A percentile compares a stretch with the other conserved stretches of the same genome.
These are phyloP conservation scores for Colossoma macropomum DNA, from an alignment of 2,113 vertebrate genomes.

Conservation along the genomic window DNA sequence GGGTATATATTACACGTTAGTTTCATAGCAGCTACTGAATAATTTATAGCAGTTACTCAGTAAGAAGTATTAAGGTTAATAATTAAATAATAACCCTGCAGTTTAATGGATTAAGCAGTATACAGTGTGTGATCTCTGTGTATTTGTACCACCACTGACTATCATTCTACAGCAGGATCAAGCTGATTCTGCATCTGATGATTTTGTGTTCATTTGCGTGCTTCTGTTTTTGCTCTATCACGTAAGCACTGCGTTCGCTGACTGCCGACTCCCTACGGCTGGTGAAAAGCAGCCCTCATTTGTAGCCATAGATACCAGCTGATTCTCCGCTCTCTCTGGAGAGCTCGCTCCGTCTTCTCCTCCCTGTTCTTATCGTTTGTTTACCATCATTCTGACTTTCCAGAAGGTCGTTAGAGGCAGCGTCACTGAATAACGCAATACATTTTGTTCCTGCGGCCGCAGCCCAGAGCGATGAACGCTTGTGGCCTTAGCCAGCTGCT, in stretches of 20 bases:
- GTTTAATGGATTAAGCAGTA: not conserved
- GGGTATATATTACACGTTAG: not conserved
- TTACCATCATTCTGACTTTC: conserved; percentile 23
- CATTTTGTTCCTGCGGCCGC: conserved; percentile 16
- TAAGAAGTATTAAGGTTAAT: not conserved
- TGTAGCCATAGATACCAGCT: conserved; percentile 2
- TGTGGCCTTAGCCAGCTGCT: conserved; percentile 32
- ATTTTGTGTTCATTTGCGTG: no score
- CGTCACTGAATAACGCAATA: conserved; percentile 6
- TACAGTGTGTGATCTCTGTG: not conserved
- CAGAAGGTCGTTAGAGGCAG: conserved; percentile 19
- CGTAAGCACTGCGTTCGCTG: not conserved
- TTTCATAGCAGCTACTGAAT: not conserved
- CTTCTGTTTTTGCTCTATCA: not conserved
- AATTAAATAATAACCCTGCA: not conserved
- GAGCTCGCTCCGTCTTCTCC: not conserved
- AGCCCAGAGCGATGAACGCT: not conserved
- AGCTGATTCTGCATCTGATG: not conserved
- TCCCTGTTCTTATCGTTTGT: conserved; percentile 17
- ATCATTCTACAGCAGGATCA: not conserved
- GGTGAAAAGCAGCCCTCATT: conserved; percentile 12
- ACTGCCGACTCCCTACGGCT: not conserved
- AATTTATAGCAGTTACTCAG: not conserved
- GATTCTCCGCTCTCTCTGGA: not conserved
- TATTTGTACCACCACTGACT: not conserved